phyloP scores from a whole-genome alignment of 2,888 invertebrate species.

The Leptinotarsa rubiginosa region DNA sequence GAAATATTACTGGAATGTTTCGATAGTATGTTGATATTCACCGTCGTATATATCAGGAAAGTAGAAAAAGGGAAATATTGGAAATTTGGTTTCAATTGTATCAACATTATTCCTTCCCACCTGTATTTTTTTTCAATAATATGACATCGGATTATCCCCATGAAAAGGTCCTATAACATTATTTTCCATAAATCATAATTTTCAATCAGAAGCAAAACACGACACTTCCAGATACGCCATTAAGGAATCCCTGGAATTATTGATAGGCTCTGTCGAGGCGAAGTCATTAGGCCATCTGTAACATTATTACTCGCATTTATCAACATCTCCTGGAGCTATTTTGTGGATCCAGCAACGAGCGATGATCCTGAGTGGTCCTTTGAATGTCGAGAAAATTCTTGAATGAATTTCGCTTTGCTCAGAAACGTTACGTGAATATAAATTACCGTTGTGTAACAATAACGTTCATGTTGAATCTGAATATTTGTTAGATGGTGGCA shows the following conservation, averaged over 20 bases:
- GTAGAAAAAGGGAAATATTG: too few species aligned
- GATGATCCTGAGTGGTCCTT: background rate
- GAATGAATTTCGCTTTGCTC: background rate
- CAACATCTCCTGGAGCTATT: constrained; percentile 10
- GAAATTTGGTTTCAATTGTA: too few species aligned
- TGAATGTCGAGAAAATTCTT: background rate
- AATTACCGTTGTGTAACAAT: background rate
- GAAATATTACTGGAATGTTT: too few species aligned
- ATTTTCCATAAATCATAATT: background rate
- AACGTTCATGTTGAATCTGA: too few species aligned
- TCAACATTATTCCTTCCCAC: too few species aligned
- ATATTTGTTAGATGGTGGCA: too few species aligned
- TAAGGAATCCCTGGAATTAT: constrained; percentile 9
- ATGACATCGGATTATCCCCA: too few species aligned
- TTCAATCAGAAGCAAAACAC: background rate
- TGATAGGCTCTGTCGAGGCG: constrained; percentile 11
- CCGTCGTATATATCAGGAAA: too few species aligned
- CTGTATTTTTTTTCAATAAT: too few species aligned
- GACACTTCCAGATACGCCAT: constrained; percentile 1
- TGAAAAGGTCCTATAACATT: background rate
- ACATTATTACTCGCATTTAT: constrained; percentile 19
- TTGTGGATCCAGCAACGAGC: constrained; percentile 4
- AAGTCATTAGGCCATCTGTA: constrained; percentile 21
- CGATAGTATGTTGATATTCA: too few species aligned
- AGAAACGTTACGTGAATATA: background rate